These are phyloP conservation scores for Oreonectes daqikongensis DNA, from an alignment of 2,797 vertebrate species.

Conservation along the genomic window DNA sequence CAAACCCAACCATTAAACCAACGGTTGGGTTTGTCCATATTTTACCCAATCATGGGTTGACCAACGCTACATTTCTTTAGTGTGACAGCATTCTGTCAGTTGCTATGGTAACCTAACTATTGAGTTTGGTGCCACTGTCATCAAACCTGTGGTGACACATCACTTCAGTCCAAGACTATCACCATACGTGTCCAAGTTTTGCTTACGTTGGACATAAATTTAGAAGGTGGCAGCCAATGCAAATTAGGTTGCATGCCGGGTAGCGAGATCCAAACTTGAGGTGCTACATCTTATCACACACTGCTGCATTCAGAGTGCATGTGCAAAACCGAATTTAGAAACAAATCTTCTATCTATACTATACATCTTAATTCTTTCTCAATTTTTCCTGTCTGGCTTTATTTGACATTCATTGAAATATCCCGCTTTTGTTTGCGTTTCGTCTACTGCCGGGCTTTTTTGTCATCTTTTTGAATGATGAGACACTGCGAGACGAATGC, in stretches of 20 bases:
- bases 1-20: no score
- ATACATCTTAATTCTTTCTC: slow-evolving; percentile 22
- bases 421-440: slow-evolving; percentile 9
- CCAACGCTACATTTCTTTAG: no score
- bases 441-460: slow-evolving; percentile 19
- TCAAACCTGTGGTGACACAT: no score
- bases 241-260: slow-evolving; percentile 20
- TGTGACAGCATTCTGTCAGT: neutral
- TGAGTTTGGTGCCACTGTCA: neutral
- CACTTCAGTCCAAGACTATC: neutral
- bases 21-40: no score
- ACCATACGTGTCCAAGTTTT: slow-evolving; percentile 2
- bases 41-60: no score
- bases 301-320: neutral
- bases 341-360: slow-evolving; percentile 10
- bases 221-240: slow-evolving; percentile 31
- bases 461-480: slow-evolving; percentile 35
- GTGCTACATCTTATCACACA: neutral
- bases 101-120: neutral
- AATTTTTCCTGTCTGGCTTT: slow-evolving; percentile 17
- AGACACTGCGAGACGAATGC: slow-evolving; percentile 28
- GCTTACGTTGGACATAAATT: slow-evolving; percentile 6
- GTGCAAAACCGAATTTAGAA: slow-evolving; percentile 7
- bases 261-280: neutral
- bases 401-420: slow-evolving; percentile 7